Percentiles rank a stretch among this genome's conserved stretches.
Conservation (phyloP, 2,888 invertebrate species). For the Caenorhabditis sp. region DNA sequence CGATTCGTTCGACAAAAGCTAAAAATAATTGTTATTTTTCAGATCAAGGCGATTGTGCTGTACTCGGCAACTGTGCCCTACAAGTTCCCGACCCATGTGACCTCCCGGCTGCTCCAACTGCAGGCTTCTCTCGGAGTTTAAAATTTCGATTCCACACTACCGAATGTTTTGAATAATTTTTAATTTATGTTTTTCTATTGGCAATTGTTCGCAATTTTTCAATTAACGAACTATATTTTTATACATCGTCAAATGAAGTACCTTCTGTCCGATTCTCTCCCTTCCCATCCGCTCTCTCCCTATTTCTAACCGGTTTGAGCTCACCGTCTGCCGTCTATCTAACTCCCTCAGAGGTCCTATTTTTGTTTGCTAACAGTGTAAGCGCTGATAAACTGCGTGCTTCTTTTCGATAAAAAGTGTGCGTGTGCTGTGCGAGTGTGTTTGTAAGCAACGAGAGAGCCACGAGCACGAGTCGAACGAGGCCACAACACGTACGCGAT, state of each 20-base stretch:
- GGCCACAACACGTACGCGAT: neutral
- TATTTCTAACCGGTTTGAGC: conserved; percentile 2
- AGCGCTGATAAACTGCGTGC: conserved; percentile 13
- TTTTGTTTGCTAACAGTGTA: neutral
- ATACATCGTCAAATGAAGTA: neutral
- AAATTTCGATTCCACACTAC: neutral
- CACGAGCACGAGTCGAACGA: neutral
- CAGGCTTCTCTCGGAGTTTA: conserved; percentile 68
- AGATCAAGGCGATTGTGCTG: conserved; percentile 74
- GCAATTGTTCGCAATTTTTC: conserved; percentile 4
- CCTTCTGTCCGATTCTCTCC: neutral
- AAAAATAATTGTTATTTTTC: conserved; percentile 35
- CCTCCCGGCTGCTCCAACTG: conserved; percentile 73
- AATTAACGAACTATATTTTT: conserved; percentile 1
- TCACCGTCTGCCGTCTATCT: neutral
- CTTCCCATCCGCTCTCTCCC: neutral
- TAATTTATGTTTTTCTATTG: conserved; percentile 5
- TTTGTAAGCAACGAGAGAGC: conserved; percentile 11
- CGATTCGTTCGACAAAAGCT: neutral
- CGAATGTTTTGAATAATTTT: neutral
- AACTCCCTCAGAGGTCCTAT: neutral
- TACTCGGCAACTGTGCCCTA: conserved; percentile 75
- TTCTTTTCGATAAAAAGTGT: conserved; percentile 27
- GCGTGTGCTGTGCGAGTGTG: conserved; percentile 5
- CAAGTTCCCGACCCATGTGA: conserved; percentile 75